Conservation (phyloP, 2,888 invertebrate species). For the Dioctria rufipes region DNA sequence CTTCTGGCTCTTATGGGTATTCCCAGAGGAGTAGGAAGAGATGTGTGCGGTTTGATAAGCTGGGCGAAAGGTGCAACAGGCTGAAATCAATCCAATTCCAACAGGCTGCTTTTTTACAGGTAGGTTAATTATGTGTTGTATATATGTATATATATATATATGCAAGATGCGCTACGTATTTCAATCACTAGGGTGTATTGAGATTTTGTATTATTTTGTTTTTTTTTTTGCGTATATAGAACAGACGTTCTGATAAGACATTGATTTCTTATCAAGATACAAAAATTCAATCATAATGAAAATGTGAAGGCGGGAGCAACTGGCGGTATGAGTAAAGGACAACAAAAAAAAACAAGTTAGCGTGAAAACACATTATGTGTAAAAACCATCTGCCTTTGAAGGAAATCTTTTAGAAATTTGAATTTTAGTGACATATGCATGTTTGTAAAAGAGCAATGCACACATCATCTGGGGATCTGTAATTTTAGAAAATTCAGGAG, state of each 20-base stretch:
- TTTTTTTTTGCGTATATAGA: neutral
- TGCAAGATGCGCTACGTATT: no score
- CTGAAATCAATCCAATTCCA: slow-evolving; percentile 13
- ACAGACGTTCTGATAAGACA: neutral
- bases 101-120: slow-evolving; percentile 10
- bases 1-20: neutral
- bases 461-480: no score
- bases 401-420: no score
- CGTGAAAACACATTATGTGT: no score
- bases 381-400: no score
- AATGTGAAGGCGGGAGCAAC: neutral
- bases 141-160: no score
- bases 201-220: neutral
- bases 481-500: no score
- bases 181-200: no score
- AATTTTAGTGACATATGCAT: no score
- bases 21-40: neutral
- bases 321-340: neutral
- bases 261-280: neutral
- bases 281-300: neutral
- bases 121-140: neutral
- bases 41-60: neutral
- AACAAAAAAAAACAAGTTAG: no score
- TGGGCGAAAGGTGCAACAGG: slow-evolving; percentile 15
- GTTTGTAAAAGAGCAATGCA: no score